These are phyloP conservation scores for Musca domestica DNA, from an alignment of 1,140 invertebrate genomes.

Conservation along the genomic window DNA sequence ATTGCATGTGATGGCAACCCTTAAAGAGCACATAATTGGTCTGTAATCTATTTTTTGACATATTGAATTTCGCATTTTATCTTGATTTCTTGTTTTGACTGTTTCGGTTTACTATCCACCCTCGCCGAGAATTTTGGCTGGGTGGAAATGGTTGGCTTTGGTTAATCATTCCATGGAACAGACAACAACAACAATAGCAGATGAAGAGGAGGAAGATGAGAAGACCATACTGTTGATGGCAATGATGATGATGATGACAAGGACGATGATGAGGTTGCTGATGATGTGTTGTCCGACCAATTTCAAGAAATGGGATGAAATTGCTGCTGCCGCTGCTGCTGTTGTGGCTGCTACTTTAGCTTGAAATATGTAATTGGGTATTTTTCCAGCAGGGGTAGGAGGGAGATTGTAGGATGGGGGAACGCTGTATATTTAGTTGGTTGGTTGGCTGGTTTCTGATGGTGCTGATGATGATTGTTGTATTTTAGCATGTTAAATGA, in stretches of 20 bases:
- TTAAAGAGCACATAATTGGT: slow-evolving; percentile 55
- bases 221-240: no score
- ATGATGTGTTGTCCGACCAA: no score
- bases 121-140: no score
- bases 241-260: no score
- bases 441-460: not conserved
- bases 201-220: no score
- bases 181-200: no score
- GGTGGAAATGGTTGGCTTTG: no score
- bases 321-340: slow-evolving; percentile 6
- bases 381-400: slow-evolving; percentile 1
- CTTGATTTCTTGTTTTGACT: slow-evolving; percentile 53
- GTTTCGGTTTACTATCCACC: slow-evolving; percentile 38
- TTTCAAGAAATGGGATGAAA: no score
- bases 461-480: slow-evolving; percentile 20
- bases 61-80: slow-evolving; percentile 55
- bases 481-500: not conserved
- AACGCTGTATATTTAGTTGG: no score
- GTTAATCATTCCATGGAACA: no score
- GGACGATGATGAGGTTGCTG: no score
- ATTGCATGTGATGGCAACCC: slow-evolving; percentile 33
- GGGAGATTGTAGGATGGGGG: no score
- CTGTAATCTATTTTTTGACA: slow-evolving; percentile 55
- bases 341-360: slow-evolving; percentile 52
- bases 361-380: slow-evolving; percentile 30